These are phyloP conservation scores for Cryptomyrus ogoouensis DNA, from an alignment of 2,113 vertebrate genomes.

Conservation along the genomic window DNA sequence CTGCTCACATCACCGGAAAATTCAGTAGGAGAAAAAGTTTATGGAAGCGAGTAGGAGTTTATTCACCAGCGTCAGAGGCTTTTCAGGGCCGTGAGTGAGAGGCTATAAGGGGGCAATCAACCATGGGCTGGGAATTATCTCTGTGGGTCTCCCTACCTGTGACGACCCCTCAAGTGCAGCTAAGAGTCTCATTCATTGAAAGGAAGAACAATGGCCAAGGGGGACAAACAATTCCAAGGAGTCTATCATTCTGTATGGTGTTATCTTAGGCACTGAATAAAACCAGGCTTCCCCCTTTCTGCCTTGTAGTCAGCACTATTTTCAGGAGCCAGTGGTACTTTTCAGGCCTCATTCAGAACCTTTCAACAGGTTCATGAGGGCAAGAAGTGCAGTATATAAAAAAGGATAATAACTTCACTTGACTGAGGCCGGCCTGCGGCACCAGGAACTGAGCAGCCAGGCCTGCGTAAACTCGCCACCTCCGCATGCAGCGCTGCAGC, in stretches of 20 bases:
- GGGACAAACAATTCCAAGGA: slow-evolving; percentile 88
- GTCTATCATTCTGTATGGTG: slow-evolving; percentile 96
- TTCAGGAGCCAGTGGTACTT: slow-evolving; percentile 81
- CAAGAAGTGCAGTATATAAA: slow-evolving; percentile 93
- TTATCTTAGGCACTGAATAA: slow-evolving; percentile 96
- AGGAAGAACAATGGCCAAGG: slow-evolving; percentile 74
- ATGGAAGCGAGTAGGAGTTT: slow-evolving; percentile 95
- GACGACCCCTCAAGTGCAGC: slow-evolving; percentile 87
- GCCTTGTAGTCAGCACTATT: slow-evolving; percentile 71
- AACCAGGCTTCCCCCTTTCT: slow-evolving; percentile 83
- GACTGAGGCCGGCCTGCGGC: slow-evolving; percentile 70
- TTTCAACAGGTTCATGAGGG: slow-evolving; percentile 90
- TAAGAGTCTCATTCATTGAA: slow-evolving; percentile 81
- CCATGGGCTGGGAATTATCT: slow-evolving; percentile 89
- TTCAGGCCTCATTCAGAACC: slow-evolving; percentile 78
- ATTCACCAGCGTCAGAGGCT: slow-evolving; percentile 92
- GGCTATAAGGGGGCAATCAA: slow-evolving; percentile 90
- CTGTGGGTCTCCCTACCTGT: slow-evolving; percentile 91
- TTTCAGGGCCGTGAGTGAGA: slow-evolving; percentile 84
- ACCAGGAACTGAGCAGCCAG: slow-evolving; percentile 69
- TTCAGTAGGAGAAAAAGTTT: slow-evolving; percentile 85
- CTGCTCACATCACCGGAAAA: slow-evolving; percentile 91
- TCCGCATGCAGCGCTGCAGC: slow-evolving; percentile 25
- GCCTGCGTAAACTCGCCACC: slow-evolving; percentile 72
- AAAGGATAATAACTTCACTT: slow-evolving; percentile 78